Evolutionary conservation across 2,888 invertebrate species (phyloP), one percentile per base, ranked within the genome.

Genomic region (Ornithoptera alexandrae): DNA sequence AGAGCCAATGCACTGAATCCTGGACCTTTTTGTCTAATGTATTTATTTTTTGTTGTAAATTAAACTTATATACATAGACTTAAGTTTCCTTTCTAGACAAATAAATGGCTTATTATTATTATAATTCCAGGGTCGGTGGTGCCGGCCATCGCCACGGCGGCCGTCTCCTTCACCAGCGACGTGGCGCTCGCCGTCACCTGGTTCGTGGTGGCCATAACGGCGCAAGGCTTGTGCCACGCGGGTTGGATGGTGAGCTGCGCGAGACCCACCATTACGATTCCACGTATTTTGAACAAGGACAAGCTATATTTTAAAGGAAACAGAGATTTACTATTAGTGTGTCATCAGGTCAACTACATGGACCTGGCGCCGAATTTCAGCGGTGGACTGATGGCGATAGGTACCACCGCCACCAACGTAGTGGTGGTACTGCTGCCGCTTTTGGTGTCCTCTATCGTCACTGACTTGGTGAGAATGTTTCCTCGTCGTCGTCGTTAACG

Each of bases 301-400:
- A 8, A 3, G 30, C 1, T 10, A 39, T 10, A 39, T 39, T 39
- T 10, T 7, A 10, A 7, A 10, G 8, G 39, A 39, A 39, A 10
- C 8, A 39, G 39, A 7, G 39, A 39, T 10, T 39, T 10, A 39
- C 39, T 39, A 10, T 7, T 39, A 1, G 8, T 39, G 1, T 10
- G 0, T 10, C 39, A 39, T 10, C 90, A 94, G 91, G 93, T 94
- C 1, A 97, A 96, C 83, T 96, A 96, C 77, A 95, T 97, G 65
- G 97, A 97, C 83, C 87, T 97, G 70, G 94, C 97, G 0, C 96
- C 97, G 0, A 96, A 95, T 80, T 96, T 94, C 82, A 95, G 96
- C 2, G 97, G 96, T 0, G 94, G 95, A 0, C 82, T 97, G 66
- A 96, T 97, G 96, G 96, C 96, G 0, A 93, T 96, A 57, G 96